phyloP scores from a whole-genome alignment of 2,113 vertebrate genomes.

The Pimephales promelas region DNA sequence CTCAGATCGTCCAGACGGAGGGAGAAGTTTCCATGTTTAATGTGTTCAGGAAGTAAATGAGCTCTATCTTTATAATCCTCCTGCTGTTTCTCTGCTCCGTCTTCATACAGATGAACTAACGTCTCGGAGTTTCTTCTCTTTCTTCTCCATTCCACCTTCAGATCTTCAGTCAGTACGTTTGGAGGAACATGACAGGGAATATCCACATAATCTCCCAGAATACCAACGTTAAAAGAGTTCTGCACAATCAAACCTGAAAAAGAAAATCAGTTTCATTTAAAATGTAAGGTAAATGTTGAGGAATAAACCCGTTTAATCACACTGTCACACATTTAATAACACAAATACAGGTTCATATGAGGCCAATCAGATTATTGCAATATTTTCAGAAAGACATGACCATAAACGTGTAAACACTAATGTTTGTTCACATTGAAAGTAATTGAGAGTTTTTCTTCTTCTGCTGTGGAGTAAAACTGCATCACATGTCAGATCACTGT shows the following conservation, averaged over 20 bases:
- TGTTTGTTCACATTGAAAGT: neutral
- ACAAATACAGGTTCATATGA: too few relatives aligned
- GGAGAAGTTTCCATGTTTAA: too few relatives aligned
- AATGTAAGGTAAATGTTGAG: neutral
- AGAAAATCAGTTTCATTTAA: neutral
- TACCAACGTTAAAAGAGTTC: fast-evolving
- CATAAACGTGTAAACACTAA: too few relatives aligned
- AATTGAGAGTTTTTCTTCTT: neutral
- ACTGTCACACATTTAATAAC: neutral
- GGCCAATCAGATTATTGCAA: too few relatives aligned
- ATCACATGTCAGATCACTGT: too few relatives aligned
- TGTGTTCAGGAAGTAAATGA: too few relatives aligned
- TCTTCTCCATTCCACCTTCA: conserved; percentile 44
- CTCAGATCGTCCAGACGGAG: too few relatives aligned
- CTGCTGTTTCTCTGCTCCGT: neutral
- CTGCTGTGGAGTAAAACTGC: too few relatives aligned
- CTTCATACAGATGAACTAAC: neutral
- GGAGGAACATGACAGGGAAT: neutral
- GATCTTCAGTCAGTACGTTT: neutral
- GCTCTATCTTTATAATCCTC: neutral
- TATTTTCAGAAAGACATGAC: too few relatives aligned
- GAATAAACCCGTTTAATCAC: neutral
- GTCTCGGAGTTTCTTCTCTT: neutral
- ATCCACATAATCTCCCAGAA: neutral
- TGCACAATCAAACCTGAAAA: conserved; percentile 9